These are phyloP conservation scores for Cryptosula pallasiana DNA, from an alignment of 2,888 invertebrate genomes.

Conservation along the genomic window DNA sequence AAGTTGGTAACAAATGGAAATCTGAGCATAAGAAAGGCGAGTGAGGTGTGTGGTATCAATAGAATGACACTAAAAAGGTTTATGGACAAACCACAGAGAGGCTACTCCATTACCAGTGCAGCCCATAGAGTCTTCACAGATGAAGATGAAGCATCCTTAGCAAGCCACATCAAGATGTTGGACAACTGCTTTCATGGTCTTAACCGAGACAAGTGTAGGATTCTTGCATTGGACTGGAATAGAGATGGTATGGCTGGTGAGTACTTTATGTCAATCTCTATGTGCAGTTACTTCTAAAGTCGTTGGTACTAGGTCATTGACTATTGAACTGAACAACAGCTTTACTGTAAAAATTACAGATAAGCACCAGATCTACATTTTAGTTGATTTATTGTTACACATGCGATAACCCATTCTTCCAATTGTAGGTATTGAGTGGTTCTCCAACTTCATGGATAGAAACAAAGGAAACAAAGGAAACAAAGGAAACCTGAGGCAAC, in stretches of 20 bases:
- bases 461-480: conserved; percentile 26
- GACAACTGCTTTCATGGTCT: conserved; percentile 13
- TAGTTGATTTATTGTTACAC: too few species aligned
- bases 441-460: not conserved
- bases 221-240: conserved; percentile 11
- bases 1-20: not conserved
- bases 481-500: conserved; percentile 31
- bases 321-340: too few species aligned
- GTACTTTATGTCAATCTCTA: too few species aligned
- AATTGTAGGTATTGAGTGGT: not conserved
- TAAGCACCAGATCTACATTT: too few species aligned
- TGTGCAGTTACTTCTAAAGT: too few species aligned
- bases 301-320: too few species aligned
- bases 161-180: not conserved
- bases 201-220: not conserved
- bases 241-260: conserved; percentile 15
- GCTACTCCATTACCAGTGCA: not conserved
- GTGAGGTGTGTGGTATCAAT: not conserved
- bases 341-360: too few species aligned
- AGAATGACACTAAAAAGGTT: not conserved
- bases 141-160: not conserved
- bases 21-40: not conserved
- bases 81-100: not conserved
- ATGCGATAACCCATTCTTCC: too few species aligned
- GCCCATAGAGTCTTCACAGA: not conserved